phyloP scores from a whole-genome alignment of 2,113 vertebrate genomes.

The Nannobrachium achirus region DNA sequence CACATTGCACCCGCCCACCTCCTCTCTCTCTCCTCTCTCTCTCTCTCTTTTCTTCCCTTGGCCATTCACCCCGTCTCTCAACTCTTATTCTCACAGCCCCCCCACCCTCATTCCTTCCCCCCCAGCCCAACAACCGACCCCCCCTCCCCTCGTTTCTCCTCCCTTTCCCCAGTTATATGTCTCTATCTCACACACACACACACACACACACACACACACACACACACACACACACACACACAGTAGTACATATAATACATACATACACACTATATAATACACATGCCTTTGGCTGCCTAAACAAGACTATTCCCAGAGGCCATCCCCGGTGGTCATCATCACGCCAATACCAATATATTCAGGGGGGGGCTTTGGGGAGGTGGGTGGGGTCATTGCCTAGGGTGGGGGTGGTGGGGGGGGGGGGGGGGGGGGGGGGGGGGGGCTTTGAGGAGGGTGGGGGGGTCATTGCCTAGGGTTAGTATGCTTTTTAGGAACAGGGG shows the following conservation, averaged over 20 bases:
- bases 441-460: constrained; percentile 14
- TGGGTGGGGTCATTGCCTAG: constrained; percentile 3
- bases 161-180: neutral
- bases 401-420: constrained; percentile 5
- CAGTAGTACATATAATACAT: too few relatives aligned
- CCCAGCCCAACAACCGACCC: constrained; percentile 25
- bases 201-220: constrained; percentile 54
- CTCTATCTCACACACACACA: constrained; percentile 30
- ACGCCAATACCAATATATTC: constrained; percentile 55
- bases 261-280: too few relatives aligned
- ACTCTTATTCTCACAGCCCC: constrained; percentile 50
- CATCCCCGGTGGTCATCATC: constrained; percentile 70
- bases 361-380: constrained; percentile 36
- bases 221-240: too few relatives aligned
- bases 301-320: constrained; percentile 70
- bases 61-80: constrained; percentile 36
- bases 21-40: constrained; percentile 50
- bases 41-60: constrained; percentile 1
- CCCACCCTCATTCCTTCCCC: neutral
- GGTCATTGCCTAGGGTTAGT: neutral
- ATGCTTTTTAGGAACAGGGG: neutral
- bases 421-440: constrained; percentile 21
- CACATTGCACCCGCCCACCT: constrained; percentile 82
- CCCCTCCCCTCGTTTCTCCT: constrained; percentile 62
- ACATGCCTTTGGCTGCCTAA: constrained; percentile 76